Evolutionary conservation across 2,113 vertebrate genomes (phyloP).

Genomic region (human): GRCh38 chr2:78149501-78150000

Average conservation of each 20-base stretch:
- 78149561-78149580: background rate
- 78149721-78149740: background rate
- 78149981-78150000: background rate
- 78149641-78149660: background rate
- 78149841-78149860: background rate
- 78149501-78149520: background rate
- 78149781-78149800: background rate
- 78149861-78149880: background rate
- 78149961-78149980: background rate
- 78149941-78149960: background rate
- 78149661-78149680: background rate
- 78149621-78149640: background rate
- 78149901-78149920: background rate
- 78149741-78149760: background rate
- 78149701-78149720: background rate
- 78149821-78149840: background rate
- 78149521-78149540: background rate
- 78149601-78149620: background rate
- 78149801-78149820: background rate
- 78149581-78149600: background rate
- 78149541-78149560: background rate
- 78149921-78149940: background rate
- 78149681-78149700: background rate
- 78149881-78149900: background rate
- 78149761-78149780: background rate